Evolutionary conservation across 1,140 invertebrate species (phyloP), one percentile per base, ranked within the genome.

Genomic region (Lysiphlebus fabarum): DNA sequence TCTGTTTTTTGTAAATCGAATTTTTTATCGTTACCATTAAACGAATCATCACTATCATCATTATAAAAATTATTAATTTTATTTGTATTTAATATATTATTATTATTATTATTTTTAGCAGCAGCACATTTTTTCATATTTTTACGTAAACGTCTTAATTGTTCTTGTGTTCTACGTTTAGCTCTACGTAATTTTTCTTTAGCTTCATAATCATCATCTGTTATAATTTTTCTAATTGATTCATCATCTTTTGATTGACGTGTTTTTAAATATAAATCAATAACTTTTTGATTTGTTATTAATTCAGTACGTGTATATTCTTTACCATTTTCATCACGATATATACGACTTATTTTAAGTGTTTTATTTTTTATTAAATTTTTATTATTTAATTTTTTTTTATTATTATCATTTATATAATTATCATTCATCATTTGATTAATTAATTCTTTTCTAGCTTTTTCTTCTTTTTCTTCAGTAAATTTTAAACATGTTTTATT

Each of bases 251-350:
- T 97, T 0, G 95, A 98, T 8, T 90, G 91, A 8, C 96, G 83
- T 44, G 99, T 99, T 69, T 95, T 90, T 0, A 96, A 86, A 74
- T 99, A 99, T 0, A 95, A 93, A 69, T 99, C 96, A 62, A 99
- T 98, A 0, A 99, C 92, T 0, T 92, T 89, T 0, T 90, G 86
- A 70, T 96, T 96, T 0, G 94, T 83, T 0, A 99, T 96, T 6
- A 90, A 85, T 79, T 99, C 98, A 11, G 93, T 88, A n/a, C 96
- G 83, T 0, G 93, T 96, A 74, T 88, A 98, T 67, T 96, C 92
- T 70, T 91, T 92, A 0, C 95, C 95, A 61, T 95, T 92, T 1
- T 85, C 81, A 72, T 95, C 90, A 48, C 87, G 86, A 75, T 96
- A 98, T 0, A 94, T 98, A 40, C 98, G 84, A n/a, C 91, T 91